Percentiles rank a stretch among this genome's conserved stretches.
These are phyloP conservation scores for Ametastegia equiseti DNA, from an alignment of 2,888 invertebrate species.

Conservation along the genomic window DNA sequence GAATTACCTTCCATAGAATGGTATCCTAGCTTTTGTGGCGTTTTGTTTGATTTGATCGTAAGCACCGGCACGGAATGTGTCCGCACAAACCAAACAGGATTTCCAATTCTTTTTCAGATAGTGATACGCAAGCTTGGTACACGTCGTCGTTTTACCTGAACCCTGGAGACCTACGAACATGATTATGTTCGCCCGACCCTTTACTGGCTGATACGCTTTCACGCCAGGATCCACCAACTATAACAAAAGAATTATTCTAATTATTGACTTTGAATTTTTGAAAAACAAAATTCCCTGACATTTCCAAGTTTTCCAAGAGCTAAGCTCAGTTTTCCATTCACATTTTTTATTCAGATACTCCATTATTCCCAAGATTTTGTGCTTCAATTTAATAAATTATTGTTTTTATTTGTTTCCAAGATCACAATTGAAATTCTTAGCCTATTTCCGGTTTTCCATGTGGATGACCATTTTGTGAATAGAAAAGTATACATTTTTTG, in stretches of 20 bases:
- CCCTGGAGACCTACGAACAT: conserved; percentile 99
- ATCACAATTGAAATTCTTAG: too few relatives aligned
- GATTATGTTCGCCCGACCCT: conserved; percentile 96
- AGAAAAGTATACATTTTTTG: too few relatives aligned
- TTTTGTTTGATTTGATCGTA: conserved; percentile 99
- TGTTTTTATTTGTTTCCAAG: too few relatives aligned
- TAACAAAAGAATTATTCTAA: conserved; percentile 57
- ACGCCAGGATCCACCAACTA: conserved; percentile 98
- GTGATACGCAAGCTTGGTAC: conserved; percentile 99
- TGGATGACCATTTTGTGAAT: too few relatives aligned
- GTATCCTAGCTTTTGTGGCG: conserved; percentile 98
- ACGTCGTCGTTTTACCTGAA: conserved; percentile 99
- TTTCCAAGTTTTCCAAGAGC: too few relatives aligned
- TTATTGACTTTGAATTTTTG: not conserved
- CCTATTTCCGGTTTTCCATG: too few relatives aligned
- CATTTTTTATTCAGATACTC: too few relatives aligned
- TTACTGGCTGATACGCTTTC: conserved; percentile 96
- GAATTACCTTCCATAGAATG: conserved; percentile 96
- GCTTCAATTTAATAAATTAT: too few relatives aligned
- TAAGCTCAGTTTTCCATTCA: too few relatives aligned
- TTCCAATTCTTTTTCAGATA: conserved; percentile 99
- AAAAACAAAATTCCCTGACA: conserved; percentile 11
- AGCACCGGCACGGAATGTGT: conserved; percentile 99
- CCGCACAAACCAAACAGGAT: conserved; percentile 98
- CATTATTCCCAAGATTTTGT: too few relatives aligned